Percentiles rank a stretch among this genome's conserved stretches.
phyloP scores from a whole-genome alignment of 2,797 vertebrate species.

The Gobio occitaniae region DNA sequence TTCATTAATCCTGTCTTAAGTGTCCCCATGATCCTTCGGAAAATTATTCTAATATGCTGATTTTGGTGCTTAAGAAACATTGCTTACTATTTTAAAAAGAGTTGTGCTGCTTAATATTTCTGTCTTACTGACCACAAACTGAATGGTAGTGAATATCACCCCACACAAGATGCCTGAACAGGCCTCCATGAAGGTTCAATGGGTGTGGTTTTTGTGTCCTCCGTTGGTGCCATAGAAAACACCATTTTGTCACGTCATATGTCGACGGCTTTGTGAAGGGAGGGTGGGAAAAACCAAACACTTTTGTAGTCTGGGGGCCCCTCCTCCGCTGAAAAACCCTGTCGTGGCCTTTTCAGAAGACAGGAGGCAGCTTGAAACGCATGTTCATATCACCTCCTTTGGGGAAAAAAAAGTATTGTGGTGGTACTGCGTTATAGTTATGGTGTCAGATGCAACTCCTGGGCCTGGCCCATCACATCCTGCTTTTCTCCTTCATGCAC shows the following conservation, averaged over 20 bases:
- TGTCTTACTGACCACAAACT: not conserved
- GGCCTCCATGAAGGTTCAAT: constrained; percentile 2
- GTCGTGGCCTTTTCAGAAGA: constrained; percentile 20
- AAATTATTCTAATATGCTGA: not conserved
- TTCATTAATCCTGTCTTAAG: not conserved
- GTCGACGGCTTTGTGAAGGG: constrained; percentile 26
- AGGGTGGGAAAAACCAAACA: constrained; percentile 32
- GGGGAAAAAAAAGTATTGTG: not conserved
- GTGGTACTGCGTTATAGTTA: not conserved
- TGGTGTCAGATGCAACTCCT: not conserved
- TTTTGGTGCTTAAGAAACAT: not conserved
- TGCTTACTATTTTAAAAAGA: not conserved
- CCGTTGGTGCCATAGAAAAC: constrained; percentile 30
- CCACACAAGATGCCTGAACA: constrained; percentile 8
- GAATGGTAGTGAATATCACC: not conserved
- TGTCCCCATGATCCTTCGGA: not conserved
- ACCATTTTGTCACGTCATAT: constrained; percentile 33
- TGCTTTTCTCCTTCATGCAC: not conserved
- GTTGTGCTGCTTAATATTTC: not conserved
- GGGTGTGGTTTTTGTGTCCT: constrained; percentile 20
- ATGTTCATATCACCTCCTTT: constrained; percentile 6
- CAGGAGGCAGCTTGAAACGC: constrained; percentile 25
- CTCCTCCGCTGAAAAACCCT: constrained; percentile 20
- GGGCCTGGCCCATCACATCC: not conserved
- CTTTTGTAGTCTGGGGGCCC: constrained; percentile 27